These are phyloP conservation scores for Willowsia nigromaculata DNA, from an alignment of 2,888 invertebrate genomes.

Conservation along the genomic window DNA sequence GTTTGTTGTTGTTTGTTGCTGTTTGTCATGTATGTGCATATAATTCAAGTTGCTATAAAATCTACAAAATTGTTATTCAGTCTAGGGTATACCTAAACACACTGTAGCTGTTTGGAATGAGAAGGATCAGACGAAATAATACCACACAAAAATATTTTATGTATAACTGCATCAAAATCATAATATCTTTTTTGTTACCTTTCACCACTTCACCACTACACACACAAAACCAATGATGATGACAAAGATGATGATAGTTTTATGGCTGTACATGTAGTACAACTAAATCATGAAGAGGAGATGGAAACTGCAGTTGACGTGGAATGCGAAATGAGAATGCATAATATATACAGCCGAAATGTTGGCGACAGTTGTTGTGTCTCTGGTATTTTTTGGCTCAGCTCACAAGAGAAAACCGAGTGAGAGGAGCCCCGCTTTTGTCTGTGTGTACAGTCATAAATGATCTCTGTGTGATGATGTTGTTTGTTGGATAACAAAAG, in stretches of 20 bases:
- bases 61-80: too few relatives aligned
- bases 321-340: conserved; percentile 62
- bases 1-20: not conserved
- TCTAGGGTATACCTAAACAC: not conserved
- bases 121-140: not conserved
- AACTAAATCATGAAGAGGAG: conserved; percentile 46
- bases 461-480: not conserved
- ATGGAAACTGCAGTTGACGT: conserved; percentile 49
- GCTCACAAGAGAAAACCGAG: not conserved
- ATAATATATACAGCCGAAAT: conserved; percentile 48
- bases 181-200: conserved; percentile 36
- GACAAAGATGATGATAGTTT: not conserved
- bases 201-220: not conserved
- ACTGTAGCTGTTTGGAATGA: not conserved
- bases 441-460: not conserved
- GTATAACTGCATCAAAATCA: conserved; percentile 9
- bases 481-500: conserved; percentile 4
- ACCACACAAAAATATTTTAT: not conserved
- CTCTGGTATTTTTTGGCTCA: conserved; percentile 42
- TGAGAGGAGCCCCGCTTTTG: not conserved
- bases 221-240: not conserved
- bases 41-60: not conserved
- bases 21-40: not conserved
- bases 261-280: conserved; percentile 4
- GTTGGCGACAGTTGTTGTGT: conserved; percentile 62